Evolutionary conservation across 92 coral and sea anemone species (phyloP), one percentile per base, ranked within the genome.

Genomic region (Desmophyllum pertusum): DNA sequence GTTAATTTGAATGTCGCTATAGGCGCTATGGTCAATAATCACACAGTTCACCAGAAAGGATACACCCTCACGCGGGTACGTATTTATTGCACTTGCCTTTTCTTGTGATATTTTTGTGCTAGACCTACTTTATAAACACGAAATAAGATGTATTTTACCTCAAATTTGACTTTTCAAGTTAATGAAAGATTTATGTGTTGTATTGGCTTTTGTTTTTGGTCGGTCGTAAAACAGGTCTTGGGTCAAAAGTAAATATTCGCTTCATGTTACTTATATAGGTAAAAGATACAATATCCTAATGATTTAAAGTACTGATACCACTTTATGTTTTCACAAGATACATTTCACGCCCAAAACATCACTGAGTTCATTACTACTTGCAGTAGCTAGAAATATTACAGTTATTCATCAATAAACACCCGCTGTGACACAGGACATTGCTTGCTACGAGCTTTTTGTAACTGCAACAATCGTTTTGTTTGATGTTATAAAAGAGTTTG

Each of bases 11-110:
- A 94, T 76, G 94, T 94, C 69, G 96, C 95, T 75, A 79, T 95
- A 18, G 97, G 92, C 33, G 95, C 98, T 0, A 95, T 95, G 98
- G 98, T 95, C 9, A 93, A 93, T 64, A 93, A 93, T 61, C 97
- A 95, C 85, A 95, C 98, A 0, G 87, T 95, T 10, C 84, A 90
- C 6, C 84, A 79, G 40, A 72, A 81, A 3, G 98, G 97, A 35
- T 86, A 88, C 80, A 85, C 85, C 0, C 80, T 88, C 45, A 35
- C 78, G 7, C 79, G 93, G 93, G 98, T 95, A 87, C 71, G 96
- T 18, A 19, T 9, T 18, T n/a, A 36, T 40, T 33, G 23, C n/a
- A 3, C n/a, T 40, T 9, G 17, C 6, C 23, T 17, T 42, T 18
- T 70, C 13, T 38, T 45, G 36, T 27, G 13, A 36, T 37, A 2